Evolutionary conservation across 1,140 invertebrate species (phyloP).

Genomic region (Lethocerus indicus): DNA sequence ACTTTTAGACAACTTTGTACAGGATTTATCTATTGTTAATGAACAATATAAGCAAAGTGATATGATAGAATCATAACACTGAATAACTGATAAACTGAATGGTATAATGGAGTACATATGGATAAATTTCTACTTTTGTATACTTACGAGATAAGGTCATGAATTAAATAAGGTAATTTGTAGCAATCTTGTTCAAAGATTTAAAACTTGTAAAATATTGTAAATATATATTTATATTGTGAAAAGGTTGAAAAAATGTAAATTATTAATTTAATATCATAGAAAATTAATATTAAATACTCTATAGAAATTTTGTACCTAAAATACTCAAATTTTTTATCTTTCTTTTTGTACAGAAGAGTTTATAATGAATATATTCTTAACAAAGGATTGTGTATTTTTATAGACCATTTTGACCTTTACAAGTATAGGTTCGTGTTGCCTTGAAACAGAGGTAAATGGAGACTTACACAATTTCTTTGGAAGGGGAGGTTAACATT

Average conservation of each 20-base stretch:
- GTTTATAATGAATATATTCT: constrained; percentile 7
- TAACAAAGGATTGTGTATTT: constrained; percentile 3
- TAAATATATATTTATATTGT: neutral
- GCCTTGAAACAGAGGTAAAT: no score
- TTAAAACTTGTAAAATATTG: neutral
- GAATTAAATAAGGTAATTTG: neutral
- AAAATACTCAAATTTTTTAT: neutral
- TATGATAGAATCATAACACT: constrained; percentile 8
- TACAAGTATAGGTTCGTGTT: no score
- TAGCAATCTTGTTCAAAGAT: neutral
- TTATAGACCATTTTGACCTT: no score
- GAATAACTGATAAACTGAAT: no score
- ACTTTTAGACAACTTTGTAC: constrained; percentile 5
- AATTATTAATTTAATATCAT: neutral
- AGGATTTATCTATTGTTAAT: constrained; percentile 8
- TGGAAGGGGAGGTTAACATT: no score
- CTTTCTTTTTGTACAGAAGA: constrained; percentile 4
- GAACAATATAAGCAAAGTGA: constrained; percentile 4
- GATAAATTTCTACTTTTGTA: constrained; percentile 3
- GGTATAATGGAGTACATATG: neutral
- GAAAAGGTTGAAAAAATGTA: no score
- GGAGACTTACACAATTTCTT: no score
- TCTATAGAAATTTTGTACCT: constrained; percentile 3
- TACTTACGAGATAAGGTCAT: constrained; percentile 2
- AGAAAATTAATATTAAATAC: neutral